Percentiles rank a stretch among this genome's conserved stretches.
phyloP scores from a whole-genome alignment of 2,113 vertebrate species.

The Campylomormyrus numenius region DNA sequence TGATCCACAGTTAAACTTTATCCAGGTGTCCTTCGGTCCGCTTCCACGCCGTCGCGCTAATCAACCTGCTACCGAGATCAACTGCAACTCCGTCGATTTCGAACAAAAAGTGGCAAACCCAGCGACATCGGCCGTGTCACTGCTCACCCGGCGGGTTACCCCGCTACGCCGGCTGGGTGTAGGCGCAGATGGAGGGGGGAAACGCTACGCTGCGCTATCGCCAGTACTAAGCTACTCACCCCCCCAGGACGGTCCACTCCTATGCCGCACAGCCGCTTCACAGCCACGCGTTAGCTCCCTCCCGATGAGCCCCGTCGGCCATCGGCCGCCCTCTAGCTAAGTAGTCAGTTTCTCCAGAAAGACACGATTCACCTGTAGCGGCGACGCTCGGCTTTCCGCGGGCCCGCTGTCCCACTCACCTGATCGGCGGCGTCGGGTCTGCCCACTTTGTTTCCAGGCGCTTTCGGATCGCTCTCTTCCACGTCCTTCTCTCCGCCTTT shows the following conservation, averaged over 20 bases:
- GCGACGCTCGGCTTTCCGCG: not conserved
- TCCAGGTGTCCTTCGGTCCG: not conserved
- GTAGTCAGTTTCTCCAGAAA: not conserved
- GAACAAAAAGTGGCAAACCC: not conserved
- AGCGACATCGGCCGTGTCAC: not conserved
- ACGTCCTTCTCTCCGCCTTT: not conserved
- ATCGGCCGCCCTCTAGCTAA: not conserved
- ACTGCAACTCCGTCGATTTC: not conserved
- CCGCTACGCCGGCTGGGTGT: not conserved
- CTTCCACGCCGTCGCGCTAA: not conserved
- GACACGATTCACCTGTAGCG: constrained; percentile 39
- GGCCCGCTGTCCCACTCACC: constrained; percentile 55
- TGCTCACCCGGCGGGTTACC: not conserved
- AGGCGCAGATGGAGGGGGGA: not conserved
- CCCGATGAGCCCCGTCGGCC: not conserved
- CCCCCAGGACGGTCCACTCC: not conserved
- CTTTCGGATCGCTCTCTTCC: not conserved
- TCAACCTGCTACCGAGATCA: not conserved
- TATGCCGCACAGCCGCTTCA: not conserved
- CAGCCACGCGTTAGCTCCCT: not conserved
- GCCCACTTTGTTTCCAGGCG: constrained; percentile 25
- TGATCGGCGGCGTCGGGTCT: constrained; percentile 44
- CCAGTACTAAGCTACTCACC: not conserved
- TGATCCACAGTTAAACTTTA: not conserved
- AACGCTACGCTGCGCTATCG: not conserved